These are phyloP conservation scores for Nyctibius grandis DNA, from an alignment of 2,797 vertebrate species.

Conservation along the genomic window DNA sequence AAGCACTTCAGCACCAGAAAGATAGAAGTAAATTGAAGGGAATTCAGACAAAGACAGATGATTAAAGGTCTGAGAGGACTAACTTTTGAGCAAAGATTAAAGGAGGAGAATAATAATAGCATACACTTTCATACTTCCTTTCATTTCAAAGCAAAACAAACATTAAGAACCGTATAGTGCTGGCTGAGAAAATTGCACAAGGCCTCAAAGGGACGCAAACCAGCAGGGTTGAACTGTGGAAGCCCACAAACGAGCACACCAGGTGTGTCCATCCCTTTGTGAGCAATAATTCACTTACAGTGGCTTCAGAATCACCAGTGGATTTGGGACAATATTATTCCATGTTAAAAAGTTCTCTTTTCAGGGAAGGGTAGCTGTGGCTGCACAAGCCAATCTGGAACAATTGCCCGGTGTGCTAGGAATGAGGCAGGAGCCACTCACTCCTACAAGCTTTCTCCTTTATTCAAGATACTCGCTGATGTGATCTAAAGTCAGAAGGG, in stretches of 20 bases:
- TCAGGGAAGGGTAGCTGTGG: background rate
- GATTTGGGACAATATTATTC: accelerated
- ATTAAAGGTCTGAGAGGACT: slow-evolving; percentile 49
- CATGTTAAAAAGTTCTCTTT: background rate
- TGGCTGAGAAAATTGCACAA: background rate
- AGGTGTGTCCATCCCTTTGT: background rate
- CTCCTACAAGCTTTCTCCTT: background rate
- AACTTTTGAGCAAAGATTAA: slow-evolving; percentile 54
- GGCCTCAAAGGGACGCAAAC: background rate
- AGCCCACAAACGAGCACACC: background rate
- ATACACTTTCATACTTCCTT: background rate
- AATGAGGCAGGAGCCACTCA: background rate
- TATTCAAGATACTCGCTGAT: background rate
- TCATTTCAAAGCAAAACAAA: slow-evolving; percentile 31
- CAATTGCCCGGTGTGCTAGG: accelerated
- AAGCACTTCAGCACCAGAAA: slow-evolving; percentile 18
- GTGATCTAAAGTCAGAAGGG: background rate
- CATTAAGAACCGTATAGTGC: background rate
- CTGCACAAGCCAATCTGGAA: accelerated
- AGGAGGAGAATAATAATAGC: slow-evolving; percentile 39
- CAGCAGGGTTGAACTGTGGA: background rate
- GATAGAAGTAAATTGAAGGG: slow-evolving; percentile 23
- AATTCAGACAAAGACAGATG: slow-evolving; percentile 39
- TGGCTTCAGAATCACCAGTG: background rate
- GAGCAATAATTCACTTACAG: background rate